Evolutionary conservation across 1,140 invertebrate species (phyloP).

Genomic region (Zaprionus davidi): DNA sequence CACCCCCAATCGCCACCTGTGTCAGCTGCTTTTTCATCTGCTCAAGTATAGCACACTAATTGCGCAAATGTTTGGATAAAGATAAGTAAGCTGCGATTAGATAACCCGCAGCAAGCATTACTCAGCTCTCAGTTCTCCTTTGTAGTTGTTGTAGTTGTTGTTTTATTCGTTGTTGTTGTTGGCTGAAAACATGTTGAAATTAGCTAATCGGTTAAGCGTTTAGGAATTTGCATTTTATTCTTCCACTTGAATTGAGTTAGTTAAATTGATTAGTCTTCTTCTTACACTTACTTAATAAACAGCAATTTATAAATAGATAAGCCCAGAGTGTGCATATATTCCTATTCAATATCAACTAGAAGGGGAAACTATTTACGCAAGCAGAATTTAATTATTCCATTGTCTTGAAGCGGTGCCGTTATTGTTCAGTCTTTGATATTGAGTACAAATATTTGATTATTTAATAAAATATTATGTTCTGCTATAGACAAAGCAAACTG

Average conservation of each 20-base stretch:
- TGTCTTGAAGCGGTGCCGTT: neutral
- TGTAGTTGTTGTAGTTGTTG: constrained; percentile 8
- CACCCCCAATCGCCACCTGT: neutral
- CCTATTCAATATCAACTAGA: neutral
- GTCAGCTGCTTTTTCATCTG: constrained; percentile 32
- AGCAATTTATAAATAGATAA: constrained; percentile 29
- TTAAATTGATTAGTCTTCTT: constrained; percentile 34
- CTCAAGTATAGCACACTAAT: constrained; percentile 29
- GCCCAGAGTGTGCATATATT: neutral
- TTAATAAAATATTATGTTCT: neutral
- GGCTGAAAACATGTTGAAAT: constrained; percentile 28
- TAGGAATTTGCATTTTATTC: constrained; percentile 38
- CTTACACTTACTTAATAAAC: constrained; percentile 11
- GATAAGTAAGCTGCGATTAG: constrained; percentile 68
- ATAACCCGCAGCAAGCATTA: constrained; percentile 41
- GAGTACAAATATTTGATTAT: neutral
- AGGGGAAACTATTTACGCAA: constrained; percentile 20
- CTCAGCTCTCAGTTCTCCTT: constrained; percentile 16
- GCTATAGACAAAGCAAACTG: neutral
- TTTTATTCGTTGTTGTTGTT: neutral
- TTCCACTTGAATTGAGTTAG: constrained; percentile 47
- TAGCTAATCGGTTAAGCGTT: constrained; percentile 31
- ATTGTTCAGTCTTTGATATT: neutral
- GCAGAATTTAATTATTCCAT: constrained; percentile 5
- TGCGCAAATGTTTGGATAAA: constrained; percentile 46